Percentiles rank a stretch among this genome's conserved stretches.
phyloP scores from a whole-genome alignment of 2,113 vertebrate species.

The Cynoglossus semilaevis region DNA sequence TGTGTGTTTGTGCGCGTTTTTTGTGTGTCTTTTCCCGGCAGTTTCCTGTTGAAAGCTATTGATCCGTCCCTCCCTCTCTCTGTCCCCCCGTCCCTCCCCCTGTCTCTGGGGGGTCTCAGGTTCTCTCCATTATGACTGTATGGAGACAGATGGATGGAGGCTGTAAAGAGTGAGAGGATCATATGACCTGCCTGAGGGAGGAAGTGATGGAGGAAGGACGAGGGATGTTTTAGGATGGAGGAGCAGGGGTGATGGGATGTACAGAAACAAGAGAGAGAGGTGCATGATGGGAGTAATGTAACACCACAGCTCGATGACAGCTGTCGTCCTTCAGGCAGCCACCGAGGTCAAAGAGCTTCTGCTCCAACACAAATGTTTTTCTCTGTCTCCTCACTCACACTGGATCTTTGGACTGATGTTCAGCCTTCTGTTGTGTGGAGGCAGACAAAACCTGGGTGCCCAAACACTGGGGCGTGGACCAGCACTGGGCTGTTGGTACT shows the following conservation, averaged over 20 bases:
- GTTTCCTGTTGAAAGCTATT: conserved; percentile 55
- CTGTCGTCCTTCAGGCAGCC: conserved; percentile 17
- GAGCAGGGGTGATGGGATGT: no score
- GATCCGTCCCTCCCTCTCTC: conserved; percentile 25
- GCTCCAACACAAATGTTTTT: background rate
- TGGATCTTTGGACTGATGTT: no score
- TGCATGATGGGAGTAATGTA: conserved; percentile 42
- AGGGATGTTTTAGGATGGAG: background rate
- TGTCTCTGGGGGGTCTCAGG: conserved; percentile 52
- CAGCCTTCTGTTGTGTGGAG: no score
- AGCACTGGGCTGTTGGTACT: background rate
- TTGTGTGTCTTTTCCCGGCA: background rate
- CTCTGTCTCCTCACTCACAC: background rate
- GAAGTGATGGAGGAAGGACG: background rate
- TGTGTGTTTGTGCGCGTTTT: conserved; percentile 8
- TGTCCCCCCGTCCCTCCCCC: conserved; percentile 31
- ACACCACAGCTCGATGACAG: conserved; percentile 14
- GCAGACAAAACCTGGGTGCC: no score
- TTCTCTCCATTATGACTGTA: conserved; percentile 59
- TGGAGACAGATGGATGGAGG: conserved; percentile 41
- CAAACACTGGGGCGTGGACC: no score
- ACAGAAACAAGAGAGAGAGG: background rate
- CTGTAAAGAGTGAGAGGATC: conserved; percentile 9
- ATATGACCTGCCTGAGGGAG: conserved; percentile 34
- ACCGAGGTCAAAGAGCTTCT: conserved; percentile 7